Conservation (phyloP, 2,888 invertebrate genomes). For the Lordiphosa fenestrarum region DNA sequence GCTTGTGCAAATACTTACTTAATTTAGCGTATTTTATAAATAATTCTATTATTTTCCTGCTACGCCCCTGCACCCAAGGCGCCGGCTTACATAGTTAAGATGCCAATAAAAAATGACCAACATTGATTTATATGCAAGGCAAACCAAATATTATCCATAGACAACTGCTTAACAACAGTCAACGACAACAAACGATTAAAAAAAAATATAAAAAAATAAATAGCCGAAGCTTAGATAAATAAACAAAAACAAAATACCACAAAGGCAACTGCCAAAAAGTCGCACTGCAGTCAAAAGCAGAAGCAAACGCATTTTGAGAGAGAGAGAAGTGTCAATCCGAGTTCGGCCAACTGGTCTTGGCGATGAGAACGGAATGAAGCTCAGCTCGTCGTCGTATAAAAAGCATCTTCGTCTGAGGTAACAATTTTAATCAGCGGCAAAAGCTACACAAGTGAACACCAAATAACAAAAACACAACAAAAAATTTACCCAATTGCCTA, state of each 20-base stretch:
- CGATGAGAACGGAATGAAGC: slow-evolving; percentile 45
- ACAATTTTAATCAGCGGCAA: slow-evolving; percentile 78
- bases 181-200: slow-evolving; percentile 33
- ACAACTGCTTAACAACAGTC: slow-evolving; percentile 45
- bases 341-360: slow-evolving; percentile 11
- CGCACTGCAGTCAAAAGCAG: slow-evolving; percentile 46
- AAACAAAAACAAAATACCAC: slow-evolving; percentile 28
- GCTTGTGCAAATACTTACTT: too few species aligned
- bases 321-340: slow-evolving; percentile 1
- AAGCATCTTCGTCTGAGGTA: slow-evolving; percentile 76
- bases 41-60: background rate
- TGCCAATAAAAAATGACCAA: slow-evolving; percentile 69
- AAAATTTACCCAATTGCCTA: slow-evolving; percentile 13
- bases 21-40: too few species aligned
- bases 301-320: slow-evolving; percentile 11
- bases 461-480: slow-evolving; percentile 33
- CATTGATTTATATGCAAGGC: slow-evolving; percentile 75
- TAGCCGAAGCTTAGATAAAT: slow-evolving; percentile 12
- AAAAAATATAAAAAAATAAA: slow-evolving; percentile 25
- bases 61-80: slow-evolving; percentile 34
- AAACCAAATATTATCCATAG: slow-evolving; percentile 69
- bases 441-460: slow-evolving; percentile 58
- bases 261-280: slow-evolving; percentile 50
- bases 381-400: slow-evolving; percentile 63
- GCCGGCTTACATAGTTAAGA: slow-evolving; percentile 56